Evolutionary conservation across 1,140 invertebrate species (phyloP).

Genomic region (Magallana ariakensis): DNA sequence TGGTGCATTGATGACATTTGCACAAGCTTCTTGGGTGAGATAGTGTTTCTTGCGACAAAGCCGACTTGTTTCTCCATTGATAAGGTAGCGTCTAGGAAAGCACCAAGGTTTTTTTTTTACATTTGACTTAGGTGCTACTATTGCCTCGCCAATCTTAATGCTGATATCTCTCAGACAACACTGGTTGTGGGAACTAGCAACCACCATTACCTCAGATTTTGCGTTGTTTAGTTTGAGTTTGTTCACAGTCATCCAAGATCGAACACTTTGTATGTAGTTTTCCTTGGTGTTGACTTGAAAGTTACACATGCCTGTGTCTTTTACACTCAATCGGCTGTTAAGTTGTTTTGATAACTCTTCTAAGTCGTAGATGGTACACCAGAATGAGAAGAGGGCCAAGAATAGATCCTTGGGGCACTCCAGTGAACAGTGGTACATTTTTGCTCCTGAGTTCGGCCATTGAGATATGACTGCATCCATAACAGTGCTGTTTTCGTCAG

Average conservation of each 20-base stretch:
- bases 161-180: not conserved
- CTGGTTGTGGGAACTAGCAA: not conserved
- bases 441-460: no score
- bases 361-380: not conserved
- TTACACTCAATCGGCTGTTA: not conserved
- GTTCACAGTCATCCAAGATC: not conserved
- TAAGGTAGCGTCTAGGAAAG: not conserved
- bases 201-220: not conserved
- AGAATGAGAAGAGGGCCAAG: not conserved
- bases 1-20: not conserved
- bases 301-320: not conserved
- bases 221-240: not conserved
- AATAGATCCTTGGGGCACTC: no score
- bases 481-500: no score
- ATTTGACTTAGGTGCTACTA: not conserved
- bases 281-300: not conserved
- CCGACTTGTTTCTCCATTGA: not conserved
- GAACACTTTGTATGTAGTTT: not conserved
- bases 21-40: not conserved
- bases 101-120: conserved; percentile 6
- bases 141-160: not conserved
- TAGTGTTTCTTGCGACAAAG: not conserved
- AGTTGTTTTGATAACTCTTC: not conserved
- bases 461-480: no score
- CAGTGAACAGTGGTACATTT: no score